Evolutionary conservation across 2,888 invertebrate genomes (phyloP).

Genomic region (Opisthograptis luteolata): DNA sequence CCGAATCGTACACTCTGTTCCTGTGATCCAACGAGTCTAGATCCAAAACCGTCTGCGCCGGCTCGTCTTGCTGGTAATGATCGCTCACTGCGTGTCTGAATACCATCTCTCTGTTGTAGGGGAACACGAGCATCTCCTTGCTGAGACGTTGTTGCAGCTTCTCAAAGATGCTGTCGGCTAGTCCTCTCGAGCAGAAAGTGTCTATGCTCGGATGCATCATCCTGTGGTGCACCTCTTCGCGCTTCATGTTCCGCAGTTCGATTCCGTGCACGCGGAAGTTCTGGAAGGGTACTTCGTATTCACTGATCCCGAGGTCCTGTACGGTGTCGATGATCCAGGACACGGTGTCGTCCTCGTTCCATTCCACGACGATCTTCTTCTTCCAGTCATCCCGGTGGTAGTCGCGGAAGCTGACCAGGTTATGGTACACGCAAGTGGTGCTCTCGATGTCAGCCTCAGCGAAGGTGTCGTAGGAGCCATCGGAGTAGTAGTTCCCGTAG

Average conservation of each 20-base stretch:
- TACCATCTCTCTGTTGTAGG: conserved; percentile 48
- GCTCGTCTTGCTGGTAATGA: conserved; percentile 54
- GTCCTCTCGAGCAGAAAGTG: conserved; percentile 53
- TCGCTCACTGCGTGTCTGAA: conserved; percentile 69
- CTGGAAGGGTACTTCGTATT: conserved; percentile 71
- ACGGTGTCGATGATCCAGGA: conserved; percentile 80
- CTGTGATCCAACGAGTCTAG: conserved; percentile 68
- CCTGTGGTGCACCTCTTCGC: conserved; percentile 67
- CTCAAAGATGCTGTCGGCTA: conserved; percentile 68
- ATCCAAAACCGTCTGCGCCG: conserved; percentile 65
- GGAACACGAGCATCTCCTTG: conserved; percentile 56
- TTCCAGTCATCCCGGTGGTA: conserved; percentile 79
- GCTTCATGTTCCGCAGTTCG: conserved; percentile 64
- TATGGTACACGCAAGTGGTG: conserved; percentile 71
- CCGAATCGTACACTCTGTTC: conserved; percentile 59
- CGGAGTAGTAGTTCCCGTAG: conserved; percentile 71
- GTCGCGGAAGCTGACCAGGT: conserved; percentile 66
- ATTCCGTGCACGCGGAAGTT: conserved; percentile 71
- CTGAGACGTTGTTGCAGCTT: conserved; percentile 64
- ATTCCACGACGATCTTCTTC: conserved; percentile 77
- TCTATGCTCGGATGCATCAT: conserved; percentile 66
- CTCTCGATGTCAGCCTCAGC: conserved; percentile 68
- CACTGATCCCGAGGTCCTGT: conserved; percentile 63
- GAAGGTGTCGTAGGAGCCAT: conserved; percentile 65
- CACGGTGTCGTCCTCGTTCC: conserved; percentile 84